Evolutionary conservation across 92 coral and sea anemone genomes (phyloP).

Genomic region (Montipora capitata): DNA sequence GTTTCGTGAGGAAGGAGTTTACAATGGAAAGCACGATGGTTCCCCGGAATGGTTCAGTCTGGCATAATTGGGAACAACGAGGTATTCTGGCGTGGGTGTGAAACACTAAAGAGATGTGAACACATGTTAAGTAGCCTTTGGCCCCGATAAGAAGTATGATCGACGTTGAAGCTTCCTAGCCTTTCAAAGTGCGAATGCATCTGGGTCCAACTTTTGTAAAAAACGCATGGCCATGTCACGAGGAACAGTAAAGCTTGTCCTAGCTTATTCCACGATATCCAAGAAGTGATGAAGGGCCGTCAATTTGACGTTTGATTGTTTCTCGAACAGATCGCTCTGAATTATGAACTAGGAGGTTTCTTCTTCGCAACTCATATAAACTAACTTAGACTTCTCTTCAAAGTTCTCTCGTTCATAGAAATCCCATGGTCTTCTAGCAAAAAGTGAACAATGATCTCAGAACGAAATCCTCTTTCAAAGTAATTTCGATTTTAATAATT

Average conservation of each 20-base stretch:
- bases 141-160: slow-evolving; percentile 53
- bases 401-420: background rate
- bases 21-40: too few relatives aligned
- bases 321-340: background rate
- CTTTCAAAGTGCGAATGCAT: slow-evolving; percentile 53
- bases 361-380: slow-evolving; percentile 29
- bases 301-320: slow-evolving; percentile 54
- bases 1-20: too few relatives aligned
- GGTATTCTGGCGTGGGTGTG: too few relatives aligned
- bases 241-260: slow-evolving; percentile 41
- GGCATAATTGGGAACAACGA: too few relatives aligned
- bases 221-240: slow-evolving; percentile 17
- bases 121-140: slow-evolving; percentile 68
- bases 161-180: slow-evolving; percentile 67
- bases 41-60: too few relatives aligned
- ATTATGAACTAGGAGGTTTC: background rate
- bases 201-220: slow-evolving; percentile 65
- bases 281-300: slow-evolving; percentile 38
- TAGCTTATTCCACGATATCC: background rate
- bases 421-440: slow-evolving; percentile 53
- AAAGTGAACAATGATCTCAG: slow-evolving; percentile 21
- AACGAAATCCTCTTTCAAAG: too few relatives aligned
- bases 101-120: too few relatives aligned
- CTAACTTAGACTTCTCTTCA: slow-evolving; percentile 39
- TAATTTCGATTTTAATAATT: too few relatives aligned